A percentile compares a stretch with the other conserved stretches of the same genome.
phyloP scores from a whole-genome alignment of 2,797 vertebrate species.

The Meriones psammophilus region DNA sequence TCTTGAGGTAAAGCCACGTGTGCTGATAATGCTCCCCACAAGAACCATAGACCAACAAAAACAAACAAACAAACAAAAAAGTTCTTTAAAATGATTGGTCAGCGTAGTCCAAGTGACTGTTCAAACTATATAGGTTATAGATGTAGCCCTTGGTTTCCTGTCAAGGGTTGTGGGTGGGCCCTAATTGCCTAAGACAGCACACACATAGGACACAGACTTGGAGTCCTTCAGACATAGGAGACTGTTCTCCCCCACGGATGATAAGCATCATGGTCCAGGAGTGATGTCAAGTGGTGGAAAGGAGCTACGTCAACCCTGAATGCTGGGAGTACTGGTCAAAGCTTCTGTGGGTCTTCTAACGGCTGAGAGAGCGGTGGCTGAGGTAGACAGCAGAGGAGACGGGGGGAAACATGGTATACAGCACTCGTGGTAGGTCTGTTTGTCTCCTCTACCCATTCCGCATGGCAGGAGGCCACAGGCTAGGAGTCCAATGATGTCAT shows the following conservation, averaged over 20 bases:
- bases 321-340: background rate
- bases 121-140: background rate
- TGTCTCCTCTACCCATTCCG: background rate
- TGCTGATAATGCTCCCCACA: background rate
- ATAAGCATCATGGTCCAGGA: accelerated
- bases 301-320: background rate
- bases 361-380: background rate
- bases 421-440: background rate
- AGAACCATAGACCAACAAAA: background rate
- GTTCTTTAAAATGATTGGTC: background rate
- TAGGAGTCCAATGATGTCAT: background rate
- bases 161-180: background rate
- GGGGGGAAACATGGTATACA: background rate
- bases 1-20: background rate
- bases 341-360: background rate
- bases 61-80: background rate
- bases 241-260: background rate
- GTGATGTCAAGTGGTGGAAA: background rate
- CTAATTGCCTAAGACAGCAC: background rate
- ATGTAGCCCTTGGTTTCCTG: background rate
- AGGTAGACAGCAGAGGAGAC: background rate
- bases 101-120: too few species aligned
- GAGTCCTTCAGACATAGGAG: background rate
- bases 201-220: background rate
- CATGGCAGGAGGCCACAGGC: background rate